Evolutionary conservation across 1,140 invertebrate species (phyloP), one percentile per base, ranked within the genome.

Genomic region (Drosophila prosaltans): DNA sequence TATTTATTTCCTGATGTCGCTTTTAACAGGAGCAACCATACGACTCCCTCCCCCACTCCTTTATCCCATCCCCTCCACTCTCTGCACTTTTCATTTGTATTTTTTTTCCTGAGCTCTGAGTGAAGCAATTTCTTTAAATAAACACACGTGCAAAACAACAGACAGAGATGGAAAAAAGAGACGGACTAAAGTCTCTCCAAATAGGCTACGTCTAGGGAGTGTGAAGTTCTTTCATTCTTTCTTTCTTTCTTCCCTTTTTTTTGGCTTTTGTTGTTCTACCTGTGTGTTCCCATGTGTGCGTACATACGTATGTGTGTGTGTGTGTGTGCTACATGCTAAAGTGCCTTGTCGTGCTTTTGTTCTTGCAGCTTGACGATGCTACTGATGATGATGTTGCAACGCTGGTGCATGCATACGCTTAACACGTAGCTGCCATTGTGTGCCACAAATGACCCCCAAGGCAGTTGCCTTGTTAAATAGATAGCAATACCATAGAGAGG

Each of bases 111-210:
- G 65, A 67, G 73, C 57, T 69, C 57, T 69, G 64, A 69, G 69
- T 85, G 74, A 80, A 78, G 84, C 84, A 89, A 89, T 89, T 63
- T 85, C 84, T 89, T 89, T 89, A 89, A 89, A 89, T 89, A 89
- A 89, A 89, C 84, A 89, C 85, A 90, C 85, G 82, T 86, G 83
- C 83, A 74, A 85, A 76, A 74, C 67, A 59, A 79, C 77, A 48
- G 16, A 48, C 32, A 36, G 32, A 36, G 32, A 36, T 36, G 66
- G 71, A 57, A 82, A 79, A 76, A 57, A 51, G 51, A 66, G 26
- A 59, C 70, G 61, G 69, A 67, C 65, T 55, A 68, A 83, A 81
- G 58, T 68, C 73, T 77, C 83, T 88, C 21, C 45, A 86, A 86
- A 89, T 88, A 89, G 83, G 80, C 80, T 73, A 68, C 59, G 76